Percentiles rank a stretch among this genome's conserved stretches.
Conservation (phyloP, 2,113 vertebrate species). For the Peromyscus californicus region DNA sequence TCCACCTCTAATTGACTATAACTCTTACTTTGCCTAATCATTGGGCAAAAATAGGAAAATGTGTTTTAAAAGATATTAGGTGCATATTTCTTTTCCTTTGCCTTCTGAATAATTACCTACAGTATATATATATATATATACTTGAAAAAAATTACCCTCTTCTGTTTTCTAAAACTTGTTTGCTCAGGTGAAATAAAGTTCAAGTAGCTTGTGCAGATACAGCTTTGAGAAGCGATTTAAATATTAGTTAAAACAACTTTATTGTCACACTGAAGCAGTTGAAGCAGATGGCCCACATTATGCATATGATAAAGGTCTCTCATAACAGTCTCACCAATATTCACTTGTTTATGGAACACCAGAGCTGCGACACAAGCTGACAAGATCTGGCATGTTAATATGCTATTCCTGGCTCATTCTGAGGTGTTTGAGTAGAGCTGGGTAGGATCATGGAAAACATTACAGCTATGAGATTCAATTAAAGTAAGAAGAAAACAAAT, state of each 20-base stretch:
- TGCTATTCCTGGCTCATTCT: neutral
- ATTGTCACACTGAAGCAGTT: neutral
- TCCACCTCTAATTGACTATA: neutral
- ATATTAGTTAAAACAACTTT: constrained; percentile 63
- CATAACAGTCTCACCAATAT: constrained; percentile 59
- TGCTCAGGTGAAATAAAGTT: constrained; percentile 48
- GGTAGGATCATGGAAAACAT: neutral
- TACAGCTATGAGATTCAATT: constrained; percentile 10
- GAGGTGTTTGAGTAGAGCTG: neutral
- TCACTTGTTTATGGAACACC: constrained; percentile 56
- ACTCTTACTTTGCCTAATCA: too few species aligned
- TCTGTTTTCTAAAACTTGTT: constrained; percentile 42
- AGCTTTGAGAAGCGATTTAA: constrained; percentile 44
- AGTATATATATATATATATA: neutral
- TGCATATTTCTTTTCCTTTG: neutral
- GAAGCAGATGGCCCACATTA: constrained; percentile 66
- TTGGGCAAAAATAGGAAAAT: neutral
- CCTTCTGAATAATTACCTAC: neutral
- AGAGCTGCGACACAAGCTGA: constrained; percentile 56
- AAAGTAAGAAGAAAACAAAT: constrained; percentile 30
- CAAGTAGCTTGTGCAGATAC: constrained; percentile 39
- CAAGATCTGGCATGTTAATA: neutral
- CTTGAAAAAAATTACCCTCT: neutral
- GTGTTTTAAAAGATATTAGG: neutral
- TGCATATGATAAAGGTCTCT: constrained; percentile 66